Evolutionary conservation across 2,797 vertebrate genomes (phyloP), one percentile per base, ranked within the genome.

Genomic region (Anguilla marmorata): DNA sequence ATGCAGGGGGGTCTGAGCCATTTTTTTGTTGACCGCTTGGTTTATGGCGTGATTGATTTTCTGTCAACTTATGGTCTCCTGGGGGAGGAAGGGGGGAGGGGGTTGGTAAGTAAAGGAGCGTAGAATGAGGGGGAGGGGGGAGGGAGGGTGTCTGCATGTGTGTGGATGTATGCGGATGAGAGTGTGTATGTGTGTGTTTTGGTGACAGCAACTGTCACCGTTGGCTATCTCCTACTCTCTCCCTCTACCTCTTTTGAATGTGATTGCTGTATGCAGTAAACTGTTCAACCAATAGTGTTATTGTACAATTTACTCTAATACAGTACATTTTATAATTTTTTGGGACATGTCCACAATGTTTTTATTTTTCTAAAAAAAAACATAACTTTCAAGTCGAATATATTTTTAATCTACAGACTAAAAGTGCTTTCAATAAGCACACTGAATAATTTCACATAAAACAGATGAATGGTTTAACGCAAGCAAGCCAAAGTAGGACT

Each of bases 41-140:
- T 92, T 91, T 92, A 92, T 92, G 92, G 91, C 90, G 90, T 89
- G 89, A 92, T 92, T 92, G 92, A 93, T 92, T 92, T 93, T 91
- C 91, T 90, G 90, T 91, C 91, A 92, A 90, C 87, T 58, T 86
- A 79, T 85, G 69, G 86, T 89, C 90, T 91, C 90, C 91, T 86
- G 19, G 48, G 41, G 76, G 66, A 60, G 74, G 86, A 30, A 30
- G 86, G 86, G 86, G 84, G 79, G 85, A 45, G 56, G 84, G 48
- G 80, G 63, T 54, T 82, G 85, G 84, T 86, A 45, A 76, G 88
- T 85, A 90, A 88, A 90, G 85, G 48, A 33, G 83, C 9, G 58
- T n/a, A 52, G 48, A 50, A 12, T 45, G 7, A 45, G 37, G 27
- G 27, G 45, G 19, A 50, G 7, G 16, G 24, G 85, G 54, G 41